These are phyloP conservation scores for Troilus luridus DNA, from an alignment of 2,888 invertebrate species.

Conservation along the genomic window DNA sequence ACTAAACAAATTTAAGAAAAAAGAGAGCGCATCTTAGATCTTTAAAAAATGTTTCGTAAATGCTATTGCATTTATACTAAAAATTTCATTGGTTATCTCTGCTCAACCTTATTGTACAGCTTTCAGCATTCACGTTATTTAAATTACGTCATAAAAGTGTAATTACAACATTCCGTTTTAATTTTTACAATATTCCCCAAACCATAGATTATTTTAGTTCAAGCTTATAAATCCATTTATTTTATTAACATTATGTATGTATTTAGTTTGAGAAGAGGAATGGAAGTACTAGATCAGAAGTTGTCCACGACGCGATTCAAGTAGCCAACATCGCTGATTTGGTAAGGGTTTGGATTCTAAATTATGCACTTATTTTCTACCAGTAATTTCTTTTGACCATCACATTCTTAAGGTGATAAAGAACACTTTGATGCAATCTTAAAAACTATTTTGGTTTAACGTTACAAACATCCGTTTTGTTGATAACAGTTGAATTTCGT, in stretches of 20 bases:
- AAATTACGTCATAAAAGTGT: no score
- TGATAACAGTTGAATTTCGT: not conserved
- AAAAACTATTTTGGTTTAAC: not conserved
- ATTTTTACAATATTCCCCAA: no score
- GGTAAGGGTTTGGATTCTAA: slow-evolving; percentile 74
- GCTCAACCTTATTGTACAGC: no score
- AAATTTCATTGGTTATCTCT: no score
- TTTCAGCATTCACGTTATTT: no score
- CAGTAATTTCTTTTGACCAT: not conserved
- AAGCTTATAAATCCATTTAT: not conserved
- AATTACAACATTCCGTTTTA: no score
- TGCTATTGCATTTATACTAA: no score
- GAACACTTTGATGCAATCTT: not conserved
- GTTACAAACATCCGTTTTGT: not conserved
- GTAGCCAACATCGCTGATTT: slow-evolving; percentile 98
- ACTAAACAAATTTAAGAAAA: no score
- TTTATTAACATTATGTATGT: slow-evolving; percentile 3
- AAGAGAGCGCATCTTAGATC: no score
- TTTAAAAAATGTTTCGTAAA: no score
- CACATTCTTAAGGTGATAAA: not conserved
- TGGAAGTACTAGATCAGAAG: slow-evolving; percentile 88
- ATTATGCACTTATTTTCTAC: no score
- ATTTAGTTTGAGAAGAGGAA: slow-evolving; percentile 87
- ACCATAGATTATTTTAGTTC: no score
- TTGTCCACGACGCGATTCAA: slow-evolving; percentile 95